A percentile compares a stretch with the other conserved stretches of the same genome.
Evolutionary conservation across 2,888 invertebrate species (phyloP).

Genomic region (Oxycera nigricornis): DNA sequence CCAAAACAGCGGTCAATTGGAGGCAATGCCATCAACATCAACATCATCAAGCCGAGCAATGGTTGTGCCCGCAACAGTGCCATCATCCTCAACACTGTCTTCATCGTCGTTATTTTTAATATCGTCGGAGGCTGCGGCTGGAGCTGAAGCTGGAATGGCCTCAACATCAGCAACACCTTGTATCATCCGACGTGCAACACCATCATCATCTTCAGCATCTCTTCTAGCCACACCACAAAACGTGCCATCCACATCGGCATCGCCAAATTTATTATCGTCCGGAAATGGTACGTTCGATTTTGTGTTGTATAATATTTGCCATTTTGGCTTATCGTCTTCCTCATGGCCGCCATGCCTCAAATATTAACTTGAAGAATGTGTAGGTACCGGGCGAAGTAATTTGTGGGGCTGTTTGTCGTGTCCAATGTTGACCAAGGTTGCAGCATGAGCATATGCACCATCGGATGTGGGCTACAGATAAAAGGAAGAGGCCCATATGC

Average conservation of each 20-base stretch:
- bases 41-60: neutral
- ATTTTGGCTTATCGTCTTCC: neutral
- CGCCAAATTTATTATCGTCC: slow-evolving; percentile 22
- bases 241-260: neutral
- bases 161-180: neutral
- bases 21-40: slow-evolving; percentile 9
- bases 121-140: neutral
- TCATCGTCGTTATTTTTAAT: neutral
- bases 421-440: neutral
- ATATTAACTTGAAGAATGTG: neutral
- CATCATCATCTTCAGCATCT: neutral
- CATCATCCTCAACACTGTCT: neutral
- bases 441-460: neutral
- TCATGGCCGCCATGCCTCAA: neutral
- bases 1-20: slow-evolving; percentile 32
- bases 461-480: neutral
- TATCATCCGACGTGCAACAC: neutral
- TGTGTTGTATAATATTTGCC: neutral
- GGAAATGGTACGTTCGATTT: slow-evolving; percentile 26
- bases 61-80: neutral
- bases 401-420: neutral
- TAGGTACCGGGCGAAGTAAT: neutral
- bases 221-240: slow-evolving; percentile 27
- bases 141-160: neutral
- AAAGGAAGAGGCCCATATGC: neutral